phyloP scores from a whole-genome alignment of 30 jellyfish, hydroid and myxozoan genomes.

The Sanderia malayensis region DNA sequence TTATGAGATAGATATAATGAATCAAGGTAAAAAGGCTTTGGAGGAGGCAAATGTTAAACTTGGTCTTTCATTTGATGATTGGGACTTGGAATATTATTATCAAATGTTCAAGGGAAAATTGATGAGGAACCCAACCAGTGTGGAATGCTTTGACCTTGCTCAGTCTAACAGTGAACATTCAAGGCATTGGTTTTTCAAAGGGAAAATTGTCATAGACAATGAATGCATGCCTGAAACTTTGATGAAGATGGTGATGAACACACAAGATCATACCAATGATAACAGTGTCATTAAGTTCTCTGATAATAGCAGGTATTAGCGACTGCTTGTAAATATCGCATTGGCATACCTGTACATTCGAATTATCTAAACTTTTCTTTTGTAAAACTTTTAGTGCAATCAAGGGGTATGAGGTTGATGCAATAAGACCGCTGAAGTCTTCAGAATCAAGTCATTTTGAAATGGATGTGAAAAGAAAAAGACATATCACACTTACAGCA shows the following conservation, averaged over 20 bases:
- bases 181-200: conserved; percentile 93
- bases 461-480: conserved; percentile 37
- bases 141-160: conserved; percentile 88
- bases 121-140: conserved; percentile 84
- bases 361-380: no score
- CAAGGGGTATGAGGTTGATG: conserved; percentile 46
- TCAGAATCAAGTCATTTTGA: conserved; percentile 56
- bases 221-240: conserved; percentile 47
- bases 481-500: conserved; percentile 86
- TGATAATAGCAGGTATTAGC: conserved; percentile 96
- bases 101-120: conserved; percentile 48
- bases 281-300: conserved; percentile 81
- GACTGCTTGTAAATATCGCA: no score
- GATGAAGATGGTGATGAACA: conserved; percentile 75
- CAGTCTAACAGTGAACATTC: conserved; percentile 93
- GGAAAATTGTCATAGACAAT: conserved; percentile 64
- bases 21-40: conserved; percentile 55
- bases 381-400: conserved; percentile 64
- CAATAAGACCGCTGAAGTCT: conserved; percentile 49
- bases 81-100: conserved; percentile 76
- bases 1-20: conserved; percentile 71
- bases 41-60: conserved; percentile 52
- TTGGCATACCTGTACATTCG: no score
- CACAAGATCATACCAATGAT: conserved; percentile 61
- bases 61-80: conserved; percentile 77